These are phyloP conservation scores for Cephus cinctus DNA, from an alignment of 1,140 invertebrate genomes.

Conservation along the genomic window DNA sequence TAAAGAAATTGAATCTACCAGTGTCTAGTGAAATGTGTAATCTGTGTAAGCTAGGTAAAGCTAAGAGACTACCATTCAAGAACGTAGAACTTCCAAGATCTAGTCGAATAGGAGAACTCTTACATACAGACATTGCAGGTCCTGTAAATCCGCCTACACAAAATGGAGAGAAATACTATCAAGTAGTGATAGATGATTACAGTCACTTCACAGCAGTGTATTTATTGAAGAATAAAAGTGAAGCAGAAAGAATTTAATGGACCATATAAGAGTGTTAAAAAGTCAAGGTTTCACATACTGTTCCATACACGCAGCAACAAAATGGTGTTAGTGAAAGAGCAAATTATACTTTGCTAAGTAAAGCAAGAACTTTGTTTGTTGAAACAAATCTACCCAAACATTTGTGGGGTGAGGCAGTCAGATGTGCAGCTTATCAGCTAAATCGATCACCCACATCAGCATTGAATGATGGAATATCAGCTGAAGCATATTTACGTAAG, in stretches of 20 bases:
- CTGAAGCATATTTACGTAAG: no score
- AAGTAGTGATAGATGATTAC: slow-evolving; percentile 10
- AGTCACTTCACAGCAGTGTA: slow-evolving; percentile 6
- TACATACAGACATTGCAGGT: not conserved
- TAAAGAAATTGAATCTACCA: slow-evolving; percentile 3
- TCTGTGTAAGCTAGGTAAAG: slow-evolving; percentile 5
- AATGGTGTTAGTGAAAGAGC: slow-evolving; percentile 43
- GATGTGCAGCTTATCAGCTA: not conserved
- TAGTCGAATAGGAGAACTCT: not conserved
- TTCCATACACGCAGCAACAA: slow-evolving; percentile 31
- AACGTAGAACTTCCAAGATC: not conserved
- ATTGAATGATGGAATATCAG: slow-evolving; percentile 36
- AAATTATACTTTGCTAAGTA: slow-evolving; percentile 33
- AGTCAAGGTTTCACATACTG: slow-evolving; percentile 31
- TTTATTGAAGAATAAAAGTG: slow-evolving; percentile 9
- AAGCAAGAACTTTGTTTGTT: slow-evolving; percentile 31
- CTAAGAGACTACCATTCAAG: slow-evolving; percentile 7
- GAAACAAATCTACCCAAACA: slow-evolving; percentile 20
- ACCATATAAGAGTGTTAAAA: slow-evolving; percentile 16
- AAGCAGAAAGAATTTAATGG: slow-evolving; percentile 4
- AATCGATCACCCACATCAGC: slow-evolving; percentile 16
- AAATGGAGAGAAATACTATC: slow-evolving; percentile 2
- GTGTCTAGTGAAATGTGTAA: not conserved
- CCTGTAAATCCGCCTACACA: not conserved
- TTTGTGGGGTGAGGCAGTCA: slow-evolving; percentile 40